These are phyloP conservation scores for Cyclophora punctaria DNA, from an alignment of 2,888 invertebrate genomes.

Conservation along the genomic window DNA sequence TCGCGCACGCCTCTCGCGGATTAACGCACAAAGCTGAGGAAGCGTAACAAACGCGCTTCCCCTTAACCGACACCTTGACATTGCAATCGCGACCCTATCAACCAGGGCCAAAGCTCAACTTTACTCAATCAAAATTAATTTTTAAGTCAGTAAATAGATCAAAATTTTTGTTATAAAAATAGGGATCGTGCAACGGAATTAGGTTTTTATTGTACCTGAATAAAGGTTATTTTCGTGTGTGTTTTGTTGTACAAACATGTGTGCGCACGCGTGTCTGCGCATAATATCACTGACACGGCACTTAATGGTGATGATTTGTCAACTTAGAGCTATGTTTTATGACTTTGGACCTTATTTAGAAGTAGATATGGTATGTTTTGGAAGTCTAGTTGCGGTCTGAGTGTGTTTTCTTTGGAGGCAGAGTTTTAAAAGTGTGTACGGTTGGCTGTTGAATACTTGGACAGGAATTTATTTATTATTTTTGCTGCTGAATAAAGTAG, in stretches of 20 bases:
- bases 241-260: conserved; percentile 26
- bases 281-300: conserved; percentile 67
- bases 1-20: conserved; percentile 54
- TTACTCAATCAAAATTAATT: conserved; percentile 14
- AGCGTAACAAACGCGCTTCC: conserved; percentile 44
- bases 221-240: conserved; percentile 30
- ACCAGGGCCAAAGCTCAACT: conserved; percentile 23
- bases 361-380: conserved; percentile 13
- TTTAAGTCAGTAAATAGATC: conserved; percentile 22
- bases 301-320: conserved; percentile 64
- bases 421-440: conserved; percentile 50
- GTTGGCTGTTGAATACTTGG: conserved; percentile 35
- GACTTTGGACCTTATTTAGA: conserved; percentile 23
- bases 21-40: conserved; percentile 55
- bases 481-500: too few species aligned
- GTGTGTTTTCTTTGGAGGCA: conserved; percentile 42
- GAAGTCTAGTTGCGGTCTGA: conserved; percentile 3
- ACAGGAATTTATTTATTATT: conserved; percentile 6
- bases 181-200: conserved; percentile 15
- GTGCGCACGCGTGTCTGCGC: conserved; percentile 61
- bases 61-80: conserved; percentile 41
- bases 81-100: conserved; percentile 31
- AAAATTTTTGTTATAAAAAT: conserved; percentile 19
- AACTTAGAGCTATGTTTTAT: conserved; percentile 33
- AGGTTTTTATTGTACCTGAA: conserved; percentile 14